A percentile compares a stretch with the other conserved stretches of the same genome.
Evolutionary conservation across 2,113 vertebrate genomes (phyloP).

Genomic region (Platycercus adscitus): DNA sequence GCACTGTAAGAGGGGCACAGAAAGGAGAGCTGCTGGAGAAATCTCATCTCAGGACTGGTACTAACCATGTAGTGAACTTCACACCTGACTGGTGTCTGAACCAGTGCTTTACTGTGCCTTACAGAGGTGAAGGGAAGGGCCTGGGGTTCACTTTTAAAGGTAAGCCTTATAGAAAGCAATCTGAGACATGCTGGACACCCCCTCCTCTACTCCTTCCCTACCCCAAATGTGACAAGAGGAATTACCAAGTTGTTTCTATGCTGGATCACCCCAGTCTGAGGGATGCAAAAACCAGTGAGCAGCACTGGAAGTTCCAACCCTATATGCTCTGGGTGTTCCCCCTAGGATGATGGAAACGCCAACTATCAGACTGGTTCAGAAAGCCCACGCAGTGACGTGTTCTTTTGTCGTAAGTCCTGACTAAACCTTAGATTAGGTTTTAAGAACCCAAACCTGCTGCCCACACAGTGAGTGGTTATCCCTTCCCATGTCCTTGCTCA

Average conservation of each 20-base stretch:
- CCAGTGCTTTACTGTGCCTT: neutral
- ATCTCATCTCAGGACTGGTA: neutral
- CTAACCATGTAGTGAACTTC: neutral
- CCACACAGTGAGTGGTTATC: rapidly evolving
- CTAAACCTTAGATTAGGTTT: neutral
- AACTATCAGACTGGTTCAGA: neutral
- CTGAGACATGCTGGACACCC: neutral
- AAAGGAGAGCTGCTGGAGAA: neutral
- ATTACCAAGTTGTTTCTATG: rapidly evolving
- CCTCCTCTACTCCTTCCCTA: neutral
- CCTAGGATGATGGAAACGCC: rapidly evolving
- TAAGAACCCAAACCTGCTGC: neutral
- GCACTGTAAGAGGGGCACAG: neutral
- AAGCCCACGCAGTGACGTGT: rapidly evolving
- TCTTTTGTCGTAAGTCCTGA: neutral
- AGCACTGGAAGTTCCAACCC: neutral
- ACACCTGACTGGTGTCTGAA: neutral
- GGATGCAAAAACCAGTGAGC: neutral
- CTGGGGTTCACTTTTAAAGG: neutral
- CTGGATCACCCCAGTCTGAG: neutral
- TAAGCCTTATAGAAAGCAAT: neutral
- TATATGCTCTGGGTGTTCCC: rapidly evolving
- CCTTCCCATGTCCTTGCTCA: rapidly evolving
- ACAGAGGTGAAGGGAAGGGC: neutral
- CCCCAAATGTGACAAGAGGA: rapidly evolving